Evolutionary conservation across 2,888 invertebrate species (phyloP).

Genomic region (Stenodera caucasica): DNA sequence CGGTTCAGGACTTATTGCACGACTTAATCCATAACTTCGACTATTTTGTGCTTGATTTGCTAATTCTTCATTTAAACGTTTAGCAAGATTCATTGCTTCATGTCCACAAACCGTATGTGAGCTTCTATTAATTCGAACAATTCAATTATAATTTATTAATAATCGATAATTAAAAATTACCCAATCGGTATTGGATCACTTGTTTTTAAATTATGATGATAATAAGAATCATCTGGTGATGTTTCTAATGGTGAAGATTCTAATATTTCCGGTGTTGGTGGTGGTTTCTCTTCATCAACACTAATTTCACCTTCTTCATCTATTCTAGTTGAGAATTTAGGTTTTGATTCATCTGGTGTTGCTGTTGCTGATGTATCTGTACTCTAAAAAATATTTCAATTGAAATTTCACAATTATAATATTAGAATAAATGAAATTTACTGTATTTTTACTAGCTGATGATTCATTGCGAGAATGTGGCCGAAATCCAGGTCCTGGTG

Average conservation of each 20-base stretch:
- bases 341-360: constrained; percentile 55
- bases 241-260: constrained; percentile 32
- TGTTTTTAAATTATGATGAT: constrained; percentile 58
- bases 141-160: background rate
- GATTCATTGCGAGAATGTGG: constrained; percentile 89
- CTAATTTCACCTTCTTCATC: constrained; percentile 69
- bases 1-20: constrained; percentile 59
- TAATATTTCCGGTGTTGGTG: constrained; percentile 31
- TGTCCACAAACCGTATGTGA: constrained; percentile 80
- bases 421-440: constrained; percentile 33
- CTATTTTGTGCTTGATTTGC: constrained; percentile 51
- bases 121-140: constrained; percentile 51
- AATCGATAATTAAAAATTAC: constrained; percentile 53
- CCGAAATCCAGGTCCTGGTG: constrained; percentile 90
- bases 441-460: constrained; percentile 62
- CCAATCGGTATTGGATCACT: constrained; percentile 79
- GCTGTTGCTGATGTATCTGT: constrained; percentile 66
- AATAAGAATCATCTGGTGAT: constrained; percentile 32
- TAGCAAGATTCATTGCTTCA: constrained; percentile 76
- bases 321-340: constrained; percentile 62
- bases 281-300: constrained; percentile 43
- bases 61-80: constrained; percentile 68
- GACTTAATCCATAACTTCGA: constrained; percentile 45
- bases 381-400: constrained; percentile 56
- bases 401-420: background rate